Evolutionary conservation across 1,140 invertebrate species (phyloP).

Genomic region (Euwallacea similis): DNA sequence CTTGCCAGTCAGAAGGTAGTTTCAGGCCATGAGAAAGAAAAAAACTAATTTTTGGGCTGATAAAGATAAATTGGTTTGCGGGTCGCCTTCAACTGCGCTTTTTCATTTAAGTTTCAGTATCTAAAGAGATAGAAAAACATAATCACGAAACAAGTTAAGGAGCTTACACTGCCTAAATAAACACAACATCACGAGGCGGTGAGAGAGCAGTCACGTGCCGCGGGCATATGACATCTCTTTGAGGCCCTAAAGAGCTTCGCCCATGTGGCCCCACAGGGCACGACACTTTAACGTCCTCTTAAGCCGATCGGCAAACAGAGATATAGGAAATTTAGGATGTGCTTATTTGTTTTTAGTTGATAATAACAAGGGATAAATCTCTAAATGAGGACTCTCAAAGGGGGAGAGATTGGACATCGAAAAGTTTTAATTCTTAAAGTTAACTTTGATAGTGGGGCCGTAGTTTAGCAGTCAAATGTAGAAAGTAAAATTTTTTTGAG

Average conservation of each 20-base stretch:
- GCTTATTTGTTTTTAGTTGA: constrained; percentile 30
- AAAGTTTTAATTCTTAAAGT: too few species aligned
- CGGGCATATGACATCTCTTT: constrained; percentile 34
- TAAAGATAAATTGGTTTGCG: background rate
- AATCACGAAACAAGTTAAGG: constrained; percentile 30
- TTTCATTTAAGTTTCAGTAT: too few species aligned
- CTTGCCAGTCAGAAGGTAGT: background rate
- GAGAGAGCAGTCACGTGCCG: constrained; percentile 36
- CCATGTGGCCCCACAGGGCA: constrained; percentile 11
- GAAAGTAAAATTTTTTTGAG: too few species aligned
- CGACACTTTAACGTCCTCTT: constrained; percentile 23
- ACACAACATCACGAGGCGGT: constrained; percentile 24
- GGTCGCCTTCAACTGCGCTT: too few species aligned
- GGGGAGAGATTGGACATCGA: too few species aligned
- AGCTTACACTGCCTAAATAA: constrained; percentile 30
- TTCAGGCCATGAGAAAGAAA: constrained; percentile 27
- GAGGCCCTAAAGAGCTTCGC: constrained; percentile 22
- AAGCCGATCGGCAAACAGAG: constrained; percentile 18
- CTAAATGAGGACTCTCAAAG: too few species aligned
- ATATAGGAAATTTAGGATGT: constrained; percentile 12
- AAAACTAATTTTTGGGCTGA: constrained; percentile 8
- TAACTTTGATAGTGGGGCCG: too few species aligned
- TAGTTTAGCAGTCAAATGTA: too few species aligned
- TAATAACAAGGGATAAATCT: constrained; percentile 4
- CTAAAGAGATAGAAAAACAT: constrained; percentile 16